Base-by-base conservation (phyloP, 2,888 invertebrate genomes). In the Brachyptera putata region DNA sequence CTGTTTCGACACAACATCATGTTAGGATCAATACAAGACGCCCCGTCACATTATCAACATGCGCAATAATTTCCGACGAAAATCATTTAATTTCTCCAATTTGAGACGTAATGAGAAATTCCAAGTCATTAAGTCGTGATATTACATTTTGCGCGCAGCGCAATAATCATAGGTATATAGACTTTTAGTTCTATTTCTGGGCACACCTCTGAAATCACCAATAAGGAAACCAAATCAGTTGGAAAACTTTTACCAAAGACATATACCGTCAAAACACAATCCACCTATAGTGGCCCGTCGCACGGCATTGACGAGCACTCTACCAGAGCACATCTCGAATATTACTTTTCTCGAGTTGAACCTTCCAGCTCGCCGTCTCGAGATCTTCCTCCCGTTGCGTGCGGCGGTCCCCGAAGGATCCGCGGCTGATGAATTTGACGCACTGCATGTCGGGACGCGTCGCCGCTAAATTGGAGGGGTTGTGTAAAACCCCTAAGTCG, bases 381-480 rank as follows among this genome's bases (percentile, higher is more conserved):
- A 11, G 34, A 11, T 26, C 50, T 11, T 21, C n/a, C 11, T 9
- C 48, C 24, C 48, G 3, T 13, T 48, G 48, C 5, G 3, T 39
- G 41, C 7, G 14, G 41, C 24, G 46, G 21, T 53, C 53, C 50
- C 53, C 36, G 13, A 36, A 53, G 53, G 36, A 36, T 21, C 4
- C 53, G 2, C 4, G 50, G 26, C 34, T 50, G 50, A 50, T 50
- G 50, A 50, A 50, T 50, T 50, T 34, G 49, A 21, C 43, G 43
- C 43, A 4, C 2, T 11, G 43, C 18, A 14, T 3, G 16, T 9
- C 39, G 16, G 16, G 16, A n/a, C 22, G 49, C 25, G 4, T 9
- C 53, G 53, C 34, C 53, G 53, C 53, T 30, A 53, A 53, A 53
- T 53, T 36, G 53, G 34, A 53, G 34, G 53, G 36, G 34, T 21